Evolutionary conservation across 2,888 invertebrate species (phyloP).

Genomic region (Copidosoma aretas): DNA sequence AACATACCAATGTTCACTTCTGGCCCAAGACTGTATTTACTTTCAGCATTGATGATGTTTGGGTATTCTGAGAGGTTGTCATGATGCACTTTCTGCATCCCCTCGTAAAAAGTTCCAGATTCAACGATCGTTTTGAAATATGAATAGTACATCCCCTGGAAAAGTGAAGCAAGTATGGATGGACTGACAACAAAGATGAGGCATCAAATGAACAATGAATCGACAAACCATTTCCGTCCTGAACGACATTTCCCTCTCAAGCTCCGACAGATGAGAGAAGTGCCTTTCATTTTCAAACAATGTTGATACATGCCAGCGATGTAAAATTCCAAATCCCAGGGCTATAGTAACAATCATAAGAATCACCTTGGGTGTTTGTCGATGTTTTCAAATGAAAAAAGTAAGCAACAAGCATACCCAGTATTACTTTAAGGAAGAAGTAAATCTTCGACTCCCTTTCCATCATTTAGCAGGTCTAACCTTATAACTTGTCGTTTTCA

Average conservation of each 20-base stretch:
- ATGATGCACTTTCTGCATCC: constrained; percentile 70
- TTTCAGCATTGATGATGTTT: constrained; percentile 78
- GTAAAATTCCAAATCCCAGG: constrained; percentile 67
- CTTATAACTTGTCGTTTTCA: too few relatives aligned
- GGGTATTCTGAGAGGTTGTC: constrained; percentile 85
- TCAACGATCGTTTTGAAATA: constrained; percentile 84
- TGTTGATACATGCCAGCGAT: constrained; percentile 72
- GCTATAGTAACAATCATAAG: constrained; percentile 60
- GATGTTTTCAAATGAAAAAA: neutral
- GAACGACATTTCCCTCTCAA: constrained; percentile 86
- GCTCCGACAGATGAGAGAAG: constrained; percentile 81
- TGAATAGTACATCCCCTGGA: constrained; percentile 82
- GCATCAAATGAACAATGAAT: too few relatives aligned
- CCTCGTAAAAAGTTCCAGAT: constrained; percentile 69
- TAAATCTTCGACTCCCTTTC: constrained; percentile 8
- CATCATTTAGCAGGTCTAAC: neutral
- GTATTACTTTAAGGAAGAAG: constrained; percentile 18
- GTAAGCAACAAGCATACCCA: constrained; percentile 17
- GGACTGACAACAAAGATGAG: too few relatives aligned
- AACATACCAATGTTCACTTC: constrained; percentile 72
- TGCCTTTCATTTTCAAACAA: constrained; percentile 85
- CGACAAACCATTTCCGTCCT: constrained; percentile 79
- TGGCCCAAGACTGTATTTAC: constrained; percentile 83
- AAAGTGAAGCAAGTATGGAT: constrained; percentile 31
- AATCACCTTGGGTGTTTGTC: too few relatives aligned